Evolutionary conservation across 2,797 vertebrate genomes (phyloP).

Genomic region (Micrastur ruficollis): DNA sequence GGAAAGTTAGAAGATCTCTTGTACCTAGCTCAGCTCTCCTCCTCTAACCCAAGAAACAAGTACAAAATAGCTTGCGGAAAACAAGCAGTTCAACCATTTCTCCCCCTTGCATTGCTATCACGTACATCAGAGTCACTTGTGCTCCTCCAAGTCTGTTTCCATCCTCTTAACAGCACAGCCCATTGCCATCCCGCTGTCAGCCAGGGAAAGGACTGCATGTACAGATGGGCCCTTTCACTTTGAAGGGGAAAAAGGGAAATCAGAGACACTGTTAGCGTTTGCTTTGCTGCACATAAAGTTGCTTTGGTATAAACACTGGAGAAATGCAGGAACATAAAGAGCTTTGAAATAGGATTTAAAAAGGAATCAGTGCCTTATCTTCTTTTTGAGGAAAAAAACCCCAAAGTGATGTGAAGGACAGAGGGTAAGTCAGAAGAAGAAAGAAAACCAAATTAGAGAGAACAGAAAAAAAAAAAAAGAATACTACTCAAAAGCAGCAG

Average conservation of each 20-base stretch:
- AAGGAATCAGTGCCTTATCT: background rate
- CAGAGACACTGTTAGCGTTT: background rate
- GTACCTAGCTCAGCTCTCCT: background rate
- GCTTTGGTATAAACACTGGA: background rate
- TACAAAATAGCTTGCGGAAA: background rate
- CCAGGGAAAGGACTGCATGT: background rate
- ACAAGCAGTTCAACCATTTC: background rate
- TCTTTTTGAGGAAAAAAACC: background rate
- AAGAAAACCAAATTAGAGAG: background rate
- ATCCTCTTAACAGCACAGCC: background rate
- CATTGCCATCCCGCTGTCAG: background rate
- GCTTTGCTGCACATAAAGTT: background rate
- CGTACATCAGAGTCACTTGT: background rate
- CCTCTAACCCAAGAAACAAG: background rate
- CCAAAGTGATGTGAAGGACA: background rate
- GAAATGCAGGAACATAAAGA: background rate
- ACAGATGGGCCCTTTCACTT: background rate
- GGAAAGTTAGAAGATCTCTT: background rate
- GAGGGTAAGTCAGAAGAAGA: background rate
- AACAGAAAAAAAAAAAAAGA: background rate
- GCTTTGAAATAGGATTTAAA: constrained; percentile 22
- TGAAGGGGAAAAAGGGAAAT: background rate
- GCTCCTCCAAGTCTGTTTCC: background rate
- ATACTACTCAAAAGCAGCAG: background rate
- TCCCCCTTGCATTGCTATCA: background rate